Conservation (phyloP, 2,797 vertebrate species). For the Hipposideros larvatus region DNA sequence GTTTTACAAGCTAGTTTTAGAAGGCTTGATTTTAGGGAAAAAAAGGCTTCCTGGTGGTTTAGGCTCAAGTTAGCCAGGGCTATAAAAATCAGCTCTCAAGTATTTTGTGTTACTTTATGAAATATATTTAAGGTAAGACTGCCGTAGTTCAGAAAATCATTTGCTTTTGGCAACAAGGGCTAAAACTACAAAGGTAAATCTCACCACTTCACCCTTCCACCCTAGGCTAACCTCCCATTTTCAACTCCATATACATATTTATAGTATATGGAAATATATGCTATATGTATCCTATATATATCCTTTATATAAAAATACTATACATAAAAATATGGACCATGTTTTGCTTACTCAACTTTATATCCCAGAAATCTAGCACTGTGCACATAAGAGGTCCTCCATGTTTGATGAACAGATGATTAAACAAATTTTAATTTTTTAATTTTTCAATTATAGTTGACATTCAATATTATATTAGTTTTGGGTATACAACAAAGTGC, state of each 20-base stretch:
- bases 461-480: too few species aligned
- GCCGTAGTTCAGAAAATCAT: constrained; percentile 54
- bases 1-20: constrained; percentile 54
- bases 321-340: not conserved
- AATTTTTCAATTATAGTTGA: too few species aligned
- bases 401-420: constrained; percentile 37
- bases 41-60: constrained; percentile 40
- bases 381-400: not conserved
- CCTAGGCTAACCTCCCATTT: constrained; percentile 34
- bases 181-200: constrained; percentile 64
- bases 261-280: too few species aligned
- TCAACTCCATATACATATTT: not conserved
- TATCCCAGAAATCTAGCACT: constrained; percentile 8
- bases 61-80: constrained; percentile 52
- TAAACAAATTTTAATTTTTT: constrained; percentile 20
- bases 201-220: not conserved
- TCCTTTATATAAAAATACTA: too few species aligned
- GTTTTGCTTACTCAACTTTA: constrained; percentile 15
- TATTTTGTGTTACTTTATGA: constrained; percentile 63
- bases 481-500: too few species aligned
- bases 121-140: constrained; percentile 69
- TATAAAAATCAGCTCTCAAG: constrained; percentile 64
- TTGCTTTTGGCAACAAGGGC: constrained; percentile 47
- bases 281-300: not conserved
- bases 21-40: constrained; percentile 17